phyloP scores from a whole-genome alignment of 2,888 invertebrate species.

The Calephelis perditalis region DNA sequence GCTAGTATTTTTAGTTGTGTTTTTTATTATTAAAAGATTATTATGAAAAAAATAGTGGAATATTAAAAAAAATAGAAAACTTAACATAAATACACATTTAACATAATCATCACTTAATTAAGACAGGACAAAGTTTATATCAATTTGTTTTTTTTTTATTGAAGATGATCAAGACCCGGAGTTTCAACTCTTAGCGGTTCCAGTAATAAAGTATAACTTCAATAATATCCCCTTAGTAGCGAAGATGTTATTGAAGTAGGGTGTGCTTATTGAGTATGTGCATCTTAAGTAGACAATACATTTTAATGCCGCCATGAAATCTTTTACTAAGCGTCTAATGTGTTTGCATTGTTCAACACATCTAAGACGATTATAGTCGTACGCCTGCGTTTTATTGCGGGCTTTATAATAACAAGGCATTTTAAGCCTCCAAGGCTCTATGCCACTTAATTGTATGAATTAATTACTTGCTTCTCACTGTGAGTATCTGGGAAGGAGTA shows the following conservation, averaged over 20 bases:
- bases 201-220: neutral
- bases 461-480: conserved; percentile 15
- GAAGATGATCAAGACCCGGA: no score
- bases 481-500: neutral
- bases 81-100: no score
- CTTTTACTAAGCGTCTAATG: conserved; percentile 24
- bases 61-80: no score
- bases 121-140: no score
- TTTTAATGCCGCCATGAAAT: conserved; percentile 28
- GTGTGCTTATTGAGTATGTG: conserved; percentile 27
- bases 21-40: no score
- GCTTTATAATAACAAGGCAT: conserved; percentile 35
- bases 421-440: conserved; percentile 15
- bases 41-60: no score
- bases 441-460: conserved; percentile 20
- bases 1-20: no score
- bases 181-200: no score
- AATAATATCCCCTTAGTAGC: neutral
- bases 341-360: conserved; percentile 28
- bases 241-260: no score
- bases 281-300: conserved; percentile 29
- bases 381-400: conserved; percentile 42
- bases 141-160: no score
- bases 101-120: no score
- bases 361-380: conserved; percentile 23